Evolutionary conservation across 2,113 vertebrate species (phyloP).

Genomic region (Petrocephalus zakoni): DNA sequence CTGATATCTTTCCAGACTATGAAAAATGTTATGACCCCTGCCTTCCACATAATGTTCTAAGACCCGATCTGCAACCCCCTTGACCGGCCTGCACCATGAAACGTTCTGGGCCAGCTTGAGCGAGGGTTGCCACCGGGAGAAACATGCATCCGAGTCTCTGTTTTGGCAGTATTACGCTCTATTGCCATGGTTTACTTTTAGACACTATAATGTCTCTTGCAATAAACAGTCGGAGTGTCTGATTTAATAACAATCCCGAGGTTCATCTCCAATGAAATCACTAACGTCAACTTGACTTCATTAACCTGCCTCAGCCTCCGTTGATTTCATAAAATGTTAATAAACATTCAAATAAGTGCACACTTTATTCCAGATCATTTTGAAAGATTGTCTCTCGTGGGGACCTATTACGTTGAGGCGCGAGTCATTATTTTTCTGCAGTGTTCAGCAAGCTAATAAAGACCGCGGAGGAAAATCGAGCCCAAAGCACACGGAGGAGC

Average conservation of each 20-base stretch:
- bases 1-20: conserved; percentile 45
- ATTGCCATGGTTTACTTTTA: conserved; percentile 14
- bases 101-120: conserved; percentile 47
- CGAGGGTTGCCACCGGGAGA: conserved; percentile 55
- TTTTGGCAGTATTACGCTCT: background rate
- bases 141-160: conserved; percentile 37
- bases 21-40: conserved; percentile 55
- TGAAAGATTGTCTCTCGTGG: background rate
- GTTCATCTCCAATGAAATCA: conserved; percentile 52
- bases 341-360: background rate
- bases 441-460: background rate
- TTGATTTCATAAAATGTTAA: conserved; percentile 4
- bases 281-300: background rate
- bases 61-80: conserved; percentile 42
- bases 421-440: background rate
- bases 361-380: background rate
- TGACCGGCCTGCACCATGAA: conserved; percentile 46
- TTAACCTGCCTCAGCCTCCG: background rate
- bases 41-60: conserved; percentile 52
- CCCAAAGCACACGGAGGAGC: background rate
- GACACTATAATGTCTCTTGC: background rate
- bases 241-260: conserved; percentile 56
- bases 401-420: background rate
- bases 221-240: conserved; percentile 48
- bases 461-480: background rate